Evolutionary conservation across 2,113 vertebrate genomes (phyloP), one percentile per base, ranked within the genome.

Genomic region (Xenopus borealis): DNA sequence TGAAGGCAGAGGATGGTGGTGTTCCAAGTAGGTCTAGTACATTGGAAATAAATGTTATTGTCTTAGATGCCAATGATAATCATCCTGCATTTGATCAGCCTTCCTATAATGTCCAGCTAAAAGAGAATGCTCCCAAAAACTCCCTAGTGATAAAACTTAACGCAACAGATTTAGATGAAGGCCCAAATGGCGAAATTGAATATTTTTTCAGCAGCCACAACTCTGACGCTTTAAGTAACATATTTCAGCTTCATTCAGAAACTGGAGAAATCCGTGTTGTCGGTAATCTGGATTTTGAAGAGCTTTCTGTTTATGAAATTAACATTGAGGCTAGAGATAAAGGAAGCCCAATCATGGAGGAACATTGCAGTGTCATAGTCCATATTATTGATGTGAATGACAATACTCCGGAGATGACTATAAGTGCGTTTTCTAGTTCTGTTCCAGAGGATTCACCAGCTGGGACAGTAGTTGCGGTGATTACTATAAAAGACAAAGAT

Each of bases 21-120:
- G 85, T 85, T 52, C 92, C 92, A 1, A 83, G 90, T 0, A 85
- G 81, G 57, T 87, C 91, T 67, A 93, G 93, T 3, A 81, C 89
- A 23, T 86, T 86, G n/a, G 83, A 66, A 47, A 88, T 96, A 62
- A 83, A 84, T 1, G 87, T 96, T 44, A 84, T 92, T 17, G 88
- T 96, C 0, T 79, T 94, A 3, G 95, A 96, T 2, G 85, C 1
- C 4, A 96, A 96, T 0, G 95, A 96, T 73, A 94, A 96, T 64
- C 80, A 85, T n/a, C 94, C 95, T 0, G 75, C 92, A n/a, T 96
- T 96, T 66, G 90, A 87, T 12, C 89, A 82, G 9, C 82, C 87
- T 7, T 80, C 88, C 0, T 96, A 94, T 0, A 87, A 83, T 79
- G 85, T 88, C 5, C 88, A 83, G 23, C 74, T 90, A 47, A 81